A percentile compares a stretch with the other conserved stretches of the same genome.
These are phyloP conservation scores for Dreissena rostriformis DNA, from an alignment of 1,140 invertebrate species.

Conservation along the genomic window DNA sequence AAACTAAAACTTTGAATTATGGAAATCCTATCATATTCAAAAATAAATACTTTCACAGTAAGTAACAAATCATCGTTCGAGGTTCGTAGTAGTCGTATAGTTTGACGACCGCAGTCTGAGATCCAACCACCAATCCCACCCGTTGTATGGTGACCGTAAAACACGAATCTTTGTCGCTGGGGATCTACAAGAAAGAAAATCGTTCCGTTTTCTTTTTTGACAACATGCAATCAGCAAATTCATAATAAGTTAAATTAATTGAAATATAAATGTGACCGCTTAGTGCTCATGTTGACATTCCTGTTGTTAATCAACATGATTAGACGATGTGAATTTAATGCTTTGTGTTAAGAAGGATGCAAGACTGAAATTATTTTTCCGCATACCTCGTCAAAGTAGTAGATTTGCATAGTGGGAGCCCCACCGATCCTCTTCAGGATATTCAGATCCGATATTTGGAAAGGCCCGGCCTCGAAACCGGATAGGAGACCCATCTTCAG, in stretches of 20 bases:
- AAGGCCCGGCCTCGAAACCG: conserved; percentile 41
- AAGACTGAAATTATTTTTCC: not conserved
- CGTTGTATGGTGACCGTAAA: conserved; percentile 86
- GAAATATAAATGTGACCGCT: not conserved
- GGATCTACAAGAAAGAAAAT: not conserved
- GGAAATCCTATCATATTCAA: not conserved
- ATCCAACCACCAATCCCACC: conserved; percentile 92
- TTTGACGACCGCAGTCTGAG: conserved; percentile 91
- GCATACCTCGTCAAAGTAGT: conserved; percentile 48
- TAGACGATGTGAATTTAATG: not conserved
- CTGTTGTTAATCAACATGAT: not conserved
- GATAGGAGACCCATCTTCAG: conserved; percentile 42
- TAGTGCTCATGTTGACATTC: not conserved
- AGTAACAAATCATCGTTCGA: conserved; percentile 83
- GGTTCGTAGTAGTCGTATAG: conserved; percentile 96
- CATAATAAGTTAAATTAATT: not conserved
- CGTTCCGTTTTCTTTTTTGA: not conserved
- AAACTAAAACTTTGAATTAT: not conserved
- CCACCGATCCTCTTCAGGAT: conserved; percentile 29
- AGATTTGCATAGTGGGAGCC: not conserved
- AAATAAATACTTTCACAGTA: not conserved
- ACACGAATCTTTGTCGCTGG: not conserved
- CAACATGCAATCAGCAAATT: not conserved
- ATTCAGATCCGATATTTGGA: not conserved
- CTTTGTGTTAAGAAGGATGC: not conserved